phyloP scores from a whole-genome alignment of 1,140 invertebrate genomes.

The Planococcus citri region DNA sequence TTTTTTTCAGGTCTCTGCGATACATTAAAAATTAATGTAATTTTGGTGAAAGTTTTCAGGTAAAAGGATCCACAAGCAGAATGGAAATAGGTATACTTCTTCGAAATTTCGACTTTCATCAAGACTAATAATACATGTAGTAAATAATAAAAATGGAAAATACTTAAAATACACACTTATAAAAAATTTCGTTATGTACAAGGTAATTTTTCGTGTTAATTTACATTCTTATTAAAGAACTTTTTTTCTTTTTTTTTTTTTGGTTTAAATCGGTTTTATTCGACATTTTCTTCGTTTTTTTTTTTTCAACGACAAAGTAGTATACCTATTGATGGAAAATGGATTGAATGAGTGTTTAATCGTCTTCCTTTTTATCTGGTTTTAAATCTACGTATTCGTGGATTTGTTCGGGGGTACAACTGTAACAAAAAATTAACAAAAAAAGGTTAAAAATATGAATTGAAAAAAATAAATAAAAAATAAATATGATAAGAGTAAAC shows the following conservation, averaged over 20 bases:
- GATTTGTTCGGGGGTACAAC: neutral
- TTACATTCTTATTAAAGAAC: neutral
- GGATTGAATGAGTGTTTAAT: neutral
- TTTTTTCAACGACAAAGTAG: neutral
- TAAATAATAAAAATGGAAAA: constrained; percentile 3
- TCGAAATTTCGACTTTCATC: neutral
- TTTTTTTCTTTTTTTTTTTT: neutral
- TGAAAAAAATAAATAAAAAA: neutral
- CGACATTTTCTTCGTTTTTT: no score
- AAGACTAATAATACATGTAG: neutral
- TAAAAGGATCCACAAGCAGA: no score
- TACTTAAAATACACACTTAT: neutral
- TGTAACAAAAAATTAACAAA: neutral
- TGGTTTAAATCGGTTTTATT: neutral
- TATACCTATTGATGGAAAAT: no score
- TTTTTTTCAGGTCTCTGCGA: neutral
- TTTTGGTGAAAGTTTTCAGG: neutral
- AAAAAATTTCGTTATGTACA: neutral
- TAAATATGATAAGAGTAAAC: no score
- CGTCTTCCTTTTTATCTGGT: constrained; percentile 10
- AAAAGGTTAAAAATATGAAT: neutral
- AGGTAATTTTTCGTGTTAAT: neutral
- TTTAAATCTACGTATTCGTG: neutral
- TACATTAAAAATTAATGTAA: neutral
- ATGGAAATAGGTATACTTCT: no score